phyloP scores from a whole-genome alignment of 2,797 vertebrate genomes.

The Pagetopsis macropterus region DNA sequence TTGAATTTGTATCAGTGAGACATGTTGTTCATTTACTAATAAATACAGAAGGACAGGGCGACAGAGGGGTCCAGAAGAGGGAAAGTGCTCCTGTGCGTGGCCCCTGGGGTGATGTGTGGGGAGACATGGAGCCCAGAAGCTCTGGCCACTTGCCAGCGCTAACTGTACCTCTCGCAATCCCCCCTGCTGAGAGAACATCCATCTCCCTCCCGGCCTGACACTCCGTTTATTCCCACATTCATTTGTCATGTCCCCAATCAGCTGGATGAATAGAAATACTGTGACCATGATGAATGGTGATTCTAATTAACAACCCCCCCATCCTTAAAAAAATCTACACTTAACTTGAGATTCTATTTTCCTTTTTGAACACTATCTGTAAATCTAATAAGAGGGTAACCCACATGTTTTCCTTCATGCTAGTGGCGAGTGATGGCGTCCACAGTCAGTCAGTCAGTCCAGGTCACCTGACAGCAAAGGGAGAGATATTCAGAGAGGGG shows the following conservation, averaged over 20 bases:
- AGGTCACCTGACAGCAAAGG: conserved; percentile 79
- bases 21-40: conserved; percentile 86
- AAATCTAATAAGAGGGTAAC: conserved; percentile 75
- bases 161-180: conserved; percentile 90
- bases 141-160: conserved; percentile 88
- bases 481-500: conserved; percentile 14
- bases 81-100: conserved; percentile 60
- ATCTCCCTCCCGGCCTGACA: conserved; percentile 89
- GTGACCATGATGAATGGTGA: conserved; percentile 89
- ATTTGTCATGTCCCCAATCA: conserved; percentile 96
- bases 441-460: conserved; percentile 67
- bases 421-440: conserved; percentile 74
- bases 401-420: conserved; percentile 35
- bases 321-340: conserved; percentile 67
- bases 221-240: conserved; percentile 92
- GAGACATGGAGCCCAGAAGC: conserved; percentile 71
- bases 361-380: conserved; percentile 47
- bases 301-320: conserved; percentile 86
- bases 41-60: conserved; percentile 75
- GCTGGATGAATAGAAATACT: conserved; percentile 90
- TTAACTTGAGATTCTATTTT: conserved; percentile 77
- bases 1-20: conserved; percentile 65
- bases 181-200: conserved; percentile 90
- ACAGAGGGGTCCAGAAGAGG: conserved; percentile 72
- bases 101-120: conserved; percentile 58